Percentiles rank a stretch among this genome's conserved stretches.
These are phyloP conservation scores for Gymnothorax reevesii DNA, from an alignment of 2,797 vertebrate species.

Conservation along the genomic window DNA sequence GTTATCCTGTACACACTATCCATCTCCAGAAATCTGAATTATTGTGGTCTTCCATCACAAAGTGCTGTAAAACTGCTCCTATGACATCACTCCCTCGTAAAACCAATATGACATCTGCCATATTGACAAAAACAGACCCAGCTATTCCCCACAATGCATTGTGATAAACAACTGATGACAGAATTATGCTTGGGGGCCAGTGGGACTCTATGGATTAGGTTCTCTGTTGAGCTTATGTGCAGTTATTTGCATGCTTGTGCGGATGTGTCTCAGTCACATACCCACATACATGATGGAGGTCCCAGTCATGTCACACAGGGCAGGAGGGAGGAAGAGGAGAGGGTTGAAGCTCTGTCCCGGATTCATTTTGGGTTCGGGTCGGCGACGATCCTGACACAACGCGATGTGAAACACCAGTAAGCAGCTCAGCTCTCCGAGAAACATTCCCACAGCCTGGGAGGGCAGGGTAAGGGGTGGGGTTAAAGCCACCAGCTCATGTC, in stretches of 20 bases:
- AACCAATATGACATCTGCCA: too few species aligned
- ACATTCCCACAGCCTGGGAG: slow-evolving; percentile 88
- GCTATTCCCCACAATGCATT: too few species aligned
- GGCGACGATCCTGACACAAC: slow-evolving; percentile 68
- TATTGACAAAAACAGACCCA: too few species aligned
- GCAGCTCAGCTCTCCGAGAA: slow-evolving; percentile 89
- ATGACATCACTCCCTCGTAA: too few species aligned
- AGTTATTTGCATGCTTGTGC: neutral
- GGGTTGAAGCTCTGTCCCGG: slow-evolving; percentile 78
- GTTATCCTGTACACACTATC: too few species aligned
- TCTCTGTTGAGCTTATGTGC: neutral
- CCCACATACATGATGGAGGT: slow-evolving; percentile 96
- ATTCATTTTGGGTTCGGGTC: slow-evolving; percentile 68
- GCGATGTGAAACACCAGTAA: slow-evolving; percentile 83
- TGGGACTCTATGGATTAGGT: neutral
- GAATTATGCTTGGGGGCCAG: neutral
- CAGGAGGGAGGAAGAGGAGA: slow-evolving; percentile 86
- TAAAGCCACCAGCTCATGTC: neutral
- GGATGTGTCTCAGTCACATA: slow-evolving; percentile 56
- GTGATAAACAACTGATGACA: too few species aligned
- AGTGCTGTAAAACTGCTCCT: too few species aligned
- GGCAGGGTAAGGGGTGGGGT: neutral
- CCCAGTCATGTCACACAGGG: slow-evolving; percentile 89
- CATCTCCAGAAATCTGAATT: too few species aligned
- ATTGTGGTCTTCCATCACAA: too few species aligned